Base-by-base conservation (phyloP, 1,140 invertebrate genomes). In the Penaeus japonicus region DNA sequence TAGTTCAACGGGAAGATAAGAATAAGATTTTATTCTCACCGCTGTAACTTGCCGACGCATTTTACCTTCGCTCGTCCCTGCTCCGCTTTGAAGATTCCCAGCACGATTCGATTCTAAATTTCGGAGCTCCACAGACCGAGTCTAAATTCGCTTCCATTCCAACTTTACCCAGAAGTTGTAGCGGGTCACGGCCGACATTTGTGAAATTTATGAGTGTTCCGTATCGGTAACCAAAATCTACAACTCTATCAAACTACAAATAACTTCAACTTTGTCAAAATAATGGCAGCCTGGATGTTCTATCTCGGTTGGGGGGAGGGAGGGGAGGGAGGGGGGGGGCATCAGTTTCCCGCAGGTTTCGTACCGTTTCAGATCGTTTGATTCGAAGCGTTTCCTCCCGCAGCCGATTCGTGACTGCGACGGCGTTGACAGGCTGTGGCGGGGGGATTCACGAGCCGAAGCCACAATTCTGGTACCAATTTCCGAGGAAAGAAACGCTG, bases 261-360 rank as follows among this genome's bases (percentile, higher is more conserved):
- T 79, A 87, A 54, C 79, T 70, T 73, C 79, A 82, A 87, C 85
- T 87, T 87, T 87, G 85, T 87, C 85, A 87, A 87, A 87, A 87
- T 83, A 83, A 83, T 82, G 55, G 54, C 24, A 30, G 35, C 70
- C 70, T 73, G 70, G 70, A 73, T 73, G 70, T 73, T 73, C 70
- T 73, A 54, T 55, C 7, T 24, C 15, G 53, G 35, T 22, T 15
- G 82, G 24, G 59, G 54, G 55, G 57, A 57, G 57, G 12, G 27
- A 32, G 12, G 12, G 35, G 35, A 35, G 39, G 30, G 82, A 0
- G 20, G 47, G 20, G 53, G 22, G 12, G 70, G 47, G 84, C 35
- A 73, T 73, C 70, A 30, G 70, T 73, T 73, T 73, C 70, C 70
- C 27, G 70, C 18, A n/a, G 12, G 70, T 73, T 73, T 73, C 70